Evolutionary conservation across 2,888 invertebrate genomes (phyloP).

Genomic region (Girardia tigrina): DNA sequence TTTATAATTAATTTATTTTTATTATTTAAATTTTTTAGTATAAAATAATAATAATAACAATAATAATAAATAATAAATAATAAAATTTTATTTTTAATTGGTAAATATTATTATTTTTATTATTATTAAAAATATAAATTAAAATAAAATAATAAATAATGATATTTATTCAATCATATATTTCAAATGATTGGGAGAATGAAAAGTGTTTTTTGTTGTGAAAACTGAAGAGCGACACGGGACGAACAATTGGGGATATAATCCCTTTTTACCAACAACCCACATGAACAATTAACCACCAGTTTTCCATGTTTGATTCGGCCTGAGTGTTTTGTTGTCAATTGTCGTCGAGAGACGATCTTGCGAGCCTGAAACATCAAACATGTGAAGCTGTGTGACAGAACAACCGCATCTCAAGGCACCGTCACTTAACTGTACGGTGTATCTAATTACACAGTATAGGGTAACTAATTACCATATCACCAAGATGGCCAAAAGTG

Average conservation of each 20-base stretch:
- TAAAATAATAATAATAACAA: too few relatives aligned
- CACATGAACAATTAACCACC: not conserved
- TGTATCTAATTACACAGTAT: not conserved
- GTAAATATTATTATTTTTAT: too few relatives aligned
- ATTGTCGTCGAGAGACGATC: not conserved
- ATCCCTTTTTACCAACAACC: not conserved
- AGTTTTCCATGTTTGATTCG: not conserved
- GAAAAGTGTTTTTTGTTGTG: too few relatives aligned
- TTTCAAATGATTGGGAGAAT: too few relatives aligned
- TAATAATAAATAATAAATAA: too few relatives aligned
- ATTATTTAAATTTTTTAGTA: too few relatives aligned
- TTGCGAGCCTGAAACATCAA: not conserved
- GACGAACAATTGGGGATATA: not conserved
- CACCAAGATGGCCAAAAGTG: constrained; percentile 12
- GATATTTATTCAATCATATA: too few relatives aligned
- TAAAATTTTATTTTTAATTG: too few relatives aligned
- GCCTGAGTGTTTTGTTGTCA: not conserved
- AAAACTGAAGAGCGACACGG: too few relatives aligned
- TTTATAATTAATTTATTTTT: too few relatives aligned
- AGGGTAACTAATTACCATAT: constrained; percentile 1
- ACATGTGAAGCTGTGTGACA: constrained; percentile 3
- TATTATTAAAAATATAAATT: too few relatives aligned
- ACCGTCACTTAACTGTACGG: constrained; percentile 5
- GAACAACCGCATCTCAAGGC: constrained; percentile 13
- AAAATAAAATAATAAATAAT: too few relatives aligned